Base-by-base conservation (phyloP, 2,888 invertebrate genomes). In the Copidosoma aretas region DNA sequence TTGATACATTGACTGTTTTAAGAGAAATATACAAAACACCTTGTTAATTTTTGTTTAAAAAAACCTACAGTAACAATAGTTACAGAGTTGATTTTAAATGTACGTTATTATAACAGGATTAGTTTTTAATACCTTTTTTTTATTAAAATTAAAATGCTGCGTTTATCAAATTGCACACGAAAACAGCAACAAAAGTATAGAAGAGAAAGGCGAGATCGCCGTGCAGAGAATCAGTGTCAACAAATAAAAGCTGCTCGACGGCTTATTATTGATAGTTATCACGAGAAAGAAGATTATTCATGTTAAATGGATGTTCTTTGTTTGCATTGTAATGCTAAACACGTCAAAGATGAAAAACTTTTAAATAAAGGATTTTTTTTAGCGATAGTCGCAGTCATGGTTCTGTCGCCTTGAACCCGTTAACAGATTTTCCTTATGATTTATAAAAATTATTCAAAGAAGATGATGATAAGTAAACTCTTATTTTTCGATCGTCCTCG, bases 71-170 rank as follows among this genome's bases (percentile, higher is more conserved):
- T 32, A 32, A 8, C 32, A 32, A 32, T 32, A 32, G 32, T 32
- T 32, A 32, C 32, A 32, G 32, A 8, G 32, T 32, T 32, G 8
- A 3, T 32, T 5, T 32, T 32, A 32, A 32, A 32, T 32, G 8
- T 8, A 32, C 8, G 32, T 32, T 8, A 32, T 32, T 32, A 32
- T 8, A 32, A 32, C 8, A 32, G 4, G 32, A 32, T 32, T 3
- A 32, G 32, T 32, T 32, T 32, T 32, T 8, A 32, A 32, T 32
- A 32, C 32, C 32, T 32, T 32, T 32, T 32, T 32, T 5, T 5
- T 32, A 32, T 8, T 32, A 32, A 32, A 32, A 70, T 70, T 14
- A 14, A 64, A 60, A 58, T 64, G 65, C 65, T 46, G 24, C 62
- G 54, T 49, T 68, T 71, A 71, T 68, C 14, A 19, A 15, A n/a